A percentile compares a stretch with the other conserved stretches of the same genome.
Evolutionary conservation across 2,797 vertebrate species (phyloP).

Genomic region (Acridotheres tristis): DNA sequence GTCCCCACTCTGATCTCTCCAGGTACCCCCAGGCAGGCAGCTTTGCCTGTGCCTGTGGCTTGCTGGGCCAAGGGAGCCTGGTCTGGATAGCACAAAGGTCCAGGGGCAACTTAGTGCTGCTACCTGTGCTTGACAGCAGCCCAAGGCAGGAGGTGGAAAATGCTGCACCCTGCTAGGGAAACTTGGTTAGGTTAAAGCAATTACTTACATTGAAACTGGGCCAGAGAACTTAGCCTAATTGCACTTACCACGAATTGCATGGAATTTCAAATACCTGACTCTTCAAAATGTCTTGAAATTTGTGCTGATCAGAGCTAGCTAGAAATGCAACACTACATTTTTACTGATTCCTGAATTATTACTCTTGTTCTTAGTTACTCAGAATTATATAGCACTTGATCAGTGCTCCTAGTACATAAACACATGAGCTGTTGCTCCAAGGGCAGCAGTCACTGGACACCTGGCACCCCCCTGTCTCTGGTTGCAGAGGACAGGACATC

Average conservation of each 20-base stretch:
- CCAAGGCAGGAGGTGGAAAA: neutral
- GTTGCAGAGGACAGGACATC: neutral
- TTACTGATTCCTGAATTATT: neutral
- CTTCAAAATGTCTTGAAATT: neutral
- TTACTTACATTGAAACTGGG: neutral
- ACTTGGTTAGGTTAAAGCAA: neutral
- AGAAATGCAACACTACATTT: neutral
- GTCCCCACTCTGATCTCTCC: rapidly evolving
- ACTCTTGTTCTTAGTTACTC: neutral
- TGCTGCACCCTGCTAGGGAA: neutral
- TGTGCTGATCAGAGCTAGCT: neutral
- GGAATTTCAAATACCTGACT: neutral
- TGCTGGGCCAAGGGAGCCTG: neutral
- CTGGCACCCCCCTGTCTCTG: neutral
- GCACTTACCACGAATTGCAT: neutral
- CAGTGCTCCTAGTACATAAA: neutral
- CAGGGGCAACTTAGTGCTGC: neutral
- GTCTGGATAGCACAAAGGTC: too few relatives aligned
- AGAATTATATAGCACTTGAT: neutral
- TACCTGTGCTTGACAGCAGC: rapidly evolving
- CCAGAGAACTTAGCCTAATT: neutral
- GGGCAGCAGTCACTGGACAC: rapidly evolving
- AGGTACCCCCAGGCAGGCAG: neutral
- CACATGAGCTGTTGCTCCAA: neutral
- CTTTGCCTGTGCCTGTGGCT: neutral